These are phyloP conservation scores for Xiphorhynchus elegans DNA, from an alignment of 2,113 vertebrate species.

Conservation along the genomic window DNA sequence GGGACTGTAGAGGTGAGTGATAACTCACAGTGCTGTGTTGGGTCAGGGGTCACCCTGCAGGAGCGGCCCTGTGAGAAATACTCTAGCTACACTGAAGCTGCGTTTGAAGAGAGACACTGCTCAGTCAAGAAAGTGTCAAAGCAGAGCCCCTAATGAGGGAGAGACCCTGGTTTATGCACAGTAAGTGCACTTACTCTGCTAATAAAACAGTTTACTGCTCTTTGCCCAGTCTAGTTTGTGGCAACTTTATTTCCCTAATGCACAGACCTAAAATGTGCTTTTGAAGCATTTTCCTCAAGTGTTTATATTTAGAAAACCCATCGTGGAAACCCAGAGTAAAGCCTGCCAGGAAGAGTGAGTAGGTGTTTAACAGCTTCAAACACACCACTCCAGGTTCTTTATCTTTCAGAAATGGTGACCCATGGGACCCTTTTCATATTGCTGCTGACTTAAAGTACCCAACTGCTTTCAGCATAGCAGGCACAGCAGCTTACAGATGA, in stretches of 20 bases:
- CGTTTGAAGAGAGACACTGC: neutral
- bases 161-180: neutral
- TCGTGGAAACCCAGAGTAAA: neutral
- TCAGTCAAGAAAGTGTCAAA: neutral
- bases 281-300: neutral
- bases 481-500: neutral
- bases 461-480: neutral
- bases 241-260: neutral
- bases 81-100: neutral
- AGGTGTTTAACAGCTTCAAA: conserved; percentile 19
- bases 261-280: neutral
- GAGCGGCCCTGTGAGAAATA: neutral
- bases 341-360: neutral
- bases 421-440: neutral
- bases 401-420: conserved; percentile 22
- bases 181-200: neutral
- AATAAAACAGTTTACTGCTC: neutral
- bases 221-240: neutral
- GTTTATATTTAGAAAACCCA: conserved; percentile 20
- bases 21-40: fast-evolving
- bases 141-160: neutral
- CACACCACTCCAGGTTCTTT: neutral
- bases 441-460: neutral
- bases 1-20: neutral
- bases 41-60: neutral